Base-by-base conservation (phyloP, 2,113 vertebrate species). In the Otolemur garnettii region DNA sequence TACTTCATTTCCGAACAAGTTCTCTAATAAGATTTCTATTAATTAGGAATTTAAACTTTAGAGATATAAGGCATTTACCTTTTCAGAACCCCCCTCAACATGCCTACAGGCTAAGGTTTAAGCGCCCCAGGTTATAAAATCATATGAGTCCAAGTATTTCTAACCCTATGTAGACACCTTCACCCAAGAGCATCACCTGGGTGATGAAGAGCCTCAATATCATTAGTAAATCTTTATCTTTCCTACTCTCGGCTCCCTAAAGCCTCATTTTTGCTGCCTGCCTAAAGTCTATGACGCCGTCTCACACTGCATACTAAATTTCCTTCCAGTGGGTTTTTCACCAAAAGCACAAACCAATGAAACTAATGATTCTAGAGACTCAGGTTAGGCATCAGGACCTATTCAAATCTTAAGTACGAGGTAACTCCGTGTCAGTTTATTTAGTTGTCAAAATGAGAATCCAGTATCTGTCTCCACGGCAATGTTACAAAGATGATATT, bases 391-490 rank as follows among this genome's bases (percentile, higher is more conserved):
- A 69, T 57, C 66, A 93, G 66, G 33, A 84, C 74, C 60, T 57
- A 42, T 42, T 93, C 59, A 45, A 60, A 26, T 55, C 60, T 71
- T 55, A 30, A 96, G 90, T 45, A 33, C 60, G 87, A 81, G 11
- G 77, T 42, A 92, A 86, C 11, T 22, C 2, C 17, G 0, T 72
- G 72, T 88, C 82, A 78, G 45, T 71, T 86, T 22, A 68, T 33
- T n/a, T 66, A 79, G 50, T 33, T 91, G 53, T 93, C 85, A 96
- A 96, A 96, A 86, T 82, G 50, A 81, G 83, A 93, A 92, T 85
- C 50, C 38, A 74, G 15, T 77, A 93, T 85, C 84, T 95, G 42
- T 93, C 83, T 95, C 45, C 88, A 79, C 6, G 19, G 26, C n/a
- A 30, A 71, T 35, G 13, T 74, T 64, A 91, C 55, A 96, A 79